Base-by-base conservation (phyloP, 2,797 vertebrate genomes). In the Psittacula derbiana region DNA sequence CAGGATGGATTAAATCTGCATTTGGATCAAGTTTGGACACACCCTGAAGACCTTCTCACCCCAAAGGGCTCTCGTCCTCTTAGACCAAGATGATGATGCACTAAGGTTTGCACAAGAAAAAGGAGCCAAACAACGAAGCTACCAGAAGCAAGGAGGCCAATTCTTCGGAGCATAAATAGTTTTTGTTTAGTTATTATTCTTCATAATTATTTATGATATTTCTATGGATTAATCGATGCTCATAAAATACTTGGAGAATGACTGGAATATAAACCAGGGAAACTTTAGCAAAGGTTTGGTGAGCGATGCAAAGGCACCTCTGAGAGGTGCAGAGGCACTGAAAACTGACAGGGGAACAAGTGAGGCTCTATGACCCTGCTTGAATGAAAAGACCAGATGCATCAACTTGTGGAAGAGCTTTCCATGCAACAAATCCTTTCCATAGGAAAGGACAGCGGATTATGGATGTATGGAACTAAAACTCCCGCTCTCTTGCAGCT, bases 171-270 rank as follows among this genome's bases (percentile, higher is more conserved):
- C 16, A 2, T 67, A 88, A 96, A 84, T 38, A 90, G 72, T 69
- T 96, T 94, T 96, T 92, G 81, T 95, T 95, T 95, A 92, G 93
- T 85, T 95, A 94, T 94, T 96, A 94, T 7, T 28, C 67, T 86
- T 92, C 91, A 78, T 96, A 91, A 96, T 96, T 96, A 97, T 93
- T 94, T 90, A 95, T 91, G 90, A 41, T 93, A 88, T 93, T 97
- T 95, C 64, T 90, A 86, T 85, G 75, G 92, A 86, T 97, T 95
- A 96, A 96, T 96, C 95, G 93, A 95, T 92, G 93, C 66, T 94
- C 78, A 73, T 85, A 66, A 92, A 88, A 79, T 36, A 47, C 79
- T 80, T 43, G 24, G 25, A 49, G 57, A 41, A 60, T 66, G 86
- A 90, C 69, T 31, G 30, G 94, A 96, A 97, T 96, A 71, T 24